Base-by-base conservation (phyloP, 2,888 invertebrate species). In the Parapristionchus giblindavisi region DNA sequence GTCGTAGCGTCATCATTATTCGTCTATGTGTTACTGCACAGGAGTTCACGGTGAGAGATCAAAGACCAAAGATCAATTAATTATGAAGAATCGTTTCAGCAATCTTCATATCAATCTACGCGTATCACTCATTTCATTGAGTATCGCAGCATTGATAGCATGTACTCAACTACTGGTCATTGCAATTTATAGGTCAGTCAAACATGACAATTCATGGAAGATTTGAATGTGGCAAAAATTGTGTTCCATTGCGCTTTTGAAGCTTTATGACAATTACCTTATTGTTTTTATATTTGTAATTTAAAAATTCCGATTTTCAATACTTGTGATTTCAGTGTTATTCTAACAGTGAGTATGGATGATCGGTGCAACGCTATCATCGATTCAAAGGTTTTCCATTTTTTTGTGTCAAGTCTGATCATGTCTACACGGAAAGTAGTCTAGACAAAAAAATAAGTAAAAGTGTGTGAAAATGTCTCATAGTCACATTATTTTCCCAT, bases 41-140 rank as follows among this genome's bases (percentile, higher is more conserved):
- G 56, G 14, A 71, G 56, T 21, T 71, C 70, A 17, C 36, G 70
- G 70, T 56, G 4, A 4, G 36, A 36, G 14, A 4, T n/a, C 36
- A 17, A 29, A 8, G 5, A 32, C 32, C 29, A 27, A 24, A 5
- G 27, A 56, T 32, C 11, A 29, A 32, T 27, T 56, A 56, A 32
- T 11, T 14, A 11, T 27, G 29, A 36, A 6, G 60, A 60, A 60
- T 36, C 60, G n/a, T 29, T 79, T 77, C 14, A 77, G 79, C 56
- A 78, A 82, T 51, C 72, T 82, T 24, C 82, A 82, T 63, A 75
- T 77, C 24, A 82, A 82, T 54, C 78, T 82, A 14, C 77, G 82
- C 29, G 76, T 82, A 21, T 82, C 82, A 4, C 74, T 82, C 38
- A 76, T 77, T 17, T 79, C 79, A 58, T 75, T 82, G 2, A 73